A percentile compares a stretch with the other conserved stretches of the same genome.
Conservation (phyloP, 2,113 vertebrate genomes). For the Urocitellus parryii region DNA sequence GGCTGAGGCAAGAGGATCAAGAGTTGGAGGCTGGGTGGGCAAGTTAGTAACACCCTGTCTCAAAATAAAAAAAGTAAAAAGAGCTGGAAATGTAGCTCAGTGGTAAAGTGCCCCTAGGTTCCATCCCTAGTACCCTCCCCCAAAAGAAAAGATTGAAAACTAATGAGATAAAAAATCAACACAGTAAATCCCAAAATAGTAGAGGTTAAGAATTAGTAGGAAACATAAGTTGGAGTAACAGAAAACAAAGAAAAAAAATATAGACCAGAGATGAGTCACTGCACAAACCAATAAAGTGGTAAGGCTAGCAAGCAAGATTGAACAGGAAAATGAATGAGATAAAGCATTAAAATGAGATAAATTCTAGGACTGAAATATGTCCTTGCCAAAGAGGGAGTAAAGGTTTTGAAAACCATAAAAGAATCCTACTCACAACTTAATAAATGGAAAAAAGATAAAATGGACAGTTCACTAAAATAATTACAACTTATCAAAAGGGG, state of each 20-base stretch:
- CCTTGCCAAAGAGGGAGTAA: background rate
- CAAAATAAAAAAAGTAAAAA: too few species aligned
- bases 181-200: background rate
- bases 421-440: background rate
- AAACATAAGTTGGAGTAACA: background rate
- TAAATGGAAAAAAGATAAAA: background rate
- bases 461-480: background rate
- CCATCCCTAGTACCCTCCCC: too few species aligned
- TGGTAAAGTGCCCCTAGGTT: too few species aligned
- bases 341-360: background rate
- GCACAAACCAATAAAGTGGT: background rate
- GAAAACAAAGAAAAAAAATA: background rate
- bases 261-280: background rate
- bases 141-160: background rate
- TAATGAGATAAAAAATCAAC: background rate
- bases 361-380: background rate
- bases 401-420: background rate
- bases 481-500: background rate
- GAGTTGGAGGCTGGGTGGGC: too few species aligned
- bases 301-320: background rate
- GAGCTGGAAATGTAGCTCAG: too few species aligned
- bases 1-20: too few species aligned
- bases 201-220: background rate
- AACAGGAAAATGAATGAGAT: background rate
- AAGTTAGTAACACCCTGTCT: too few species aligned